Evolutionary conservation across 1,140 invertebrate species (phyloP).

Genomic region (Drosophila tropicalis): DNA sequence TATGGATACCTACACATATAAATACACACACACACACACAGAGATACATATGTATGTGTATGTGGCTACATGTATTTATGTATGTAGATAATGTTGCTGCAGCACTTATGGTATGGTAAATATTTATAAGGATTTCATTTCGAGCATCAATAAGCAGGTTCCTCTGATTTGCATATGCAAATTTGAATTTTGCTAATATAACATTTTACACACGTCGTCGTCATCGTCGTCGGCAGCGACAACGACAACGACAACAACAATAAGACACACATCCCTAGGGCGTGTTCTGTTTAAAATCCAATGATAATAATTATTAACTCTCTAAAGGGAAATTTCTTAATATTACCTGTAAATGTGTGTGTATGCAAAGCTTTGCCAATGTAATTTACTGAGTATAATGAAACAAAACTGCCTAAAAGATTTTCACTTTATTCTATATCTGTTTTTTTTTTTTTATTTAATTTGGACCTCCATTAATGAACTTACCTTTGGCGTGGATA

Average conservation of each 20-base stretch:
- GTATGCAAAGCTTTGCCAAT: not conserved
- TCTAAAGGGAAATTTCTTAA: not conserved
- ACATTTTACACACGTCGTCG: slow-evolving; percentile 39
- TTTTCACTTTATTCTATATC: too few species aligned
- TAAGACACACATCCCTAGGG: not conserved
- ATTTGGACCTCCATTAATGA: too few species aligned
- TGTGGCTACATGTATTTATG: not conserved
- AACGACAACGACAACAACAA: not conserved
- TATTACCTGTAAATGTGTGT: not conserved
- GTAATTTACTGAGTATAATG: not conserved
- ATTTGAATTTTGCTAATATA: slow-evolving; percentile 43
- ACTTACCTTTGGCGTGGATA: slow-evolving; percentile 92
- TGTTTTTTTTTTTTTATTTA: too few species aligned
- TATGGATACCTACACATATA: slow-evolving; percentile 12
- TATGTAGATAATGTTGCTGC: not conserved
- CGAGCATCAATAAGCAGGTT: slow-evolving; percentile 15
- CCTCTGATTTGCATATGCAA: slow-evolving; percentile 58
- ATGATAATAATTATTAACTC: slow-evolving; percentile 2
- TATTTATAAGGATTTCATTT: slow-evolving; percentile 15
- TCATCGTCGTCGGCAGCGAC: slow-evolving; percentile 1
- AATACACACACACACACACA: not conserved
- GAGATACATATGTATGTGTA: not conserved
- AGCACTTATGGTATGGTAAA: slow-evolving; percentile 14
- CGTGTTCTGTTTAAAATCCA: not conserved
- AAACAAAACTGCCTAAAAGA: too few species aligned